Percentiles rank a stretch among this genome's conserved stretches.
Conservation (phyloP, 2,113 vertebrate species). For the Macquaria ambigua region DNA sequence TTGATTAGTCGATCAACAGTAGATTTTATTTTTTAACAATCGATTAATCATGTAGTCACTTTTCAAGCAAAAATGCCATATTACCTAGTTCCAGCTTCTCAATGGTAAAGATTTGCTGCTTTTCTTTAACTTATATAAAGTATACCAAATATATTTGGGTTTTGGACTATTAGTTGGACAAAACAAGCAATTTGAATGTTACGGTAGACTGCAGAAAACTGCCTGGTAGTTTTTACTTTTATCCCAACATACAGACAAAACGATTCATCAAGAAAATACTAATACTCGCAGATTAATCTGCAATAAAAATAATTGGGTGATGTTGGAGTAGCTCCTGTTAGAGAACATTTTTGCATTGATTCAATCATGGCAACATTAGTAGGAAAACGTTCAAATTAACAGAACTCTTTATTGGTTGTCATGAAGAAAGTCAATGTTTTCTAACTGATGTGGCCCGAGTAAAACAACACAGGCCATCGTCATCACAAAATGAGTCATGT, state of each 20-base stretch:
- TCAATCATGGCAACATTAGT: not conserved
- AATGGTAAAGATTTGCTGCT: not conserved
- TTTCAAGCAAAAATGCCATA: not conserved
- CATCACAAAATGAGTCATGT: not conserved
- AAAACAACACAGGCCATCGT: not conserved
- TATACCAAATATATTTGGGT: not conserved
- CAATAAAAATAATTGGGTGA: not conserved
- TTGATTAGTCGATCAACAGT: not conserved
- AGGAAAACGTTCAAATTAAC: not conserved
- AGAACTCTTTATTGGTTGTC: not conserved
- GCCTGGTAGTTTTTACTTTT: not conserved
- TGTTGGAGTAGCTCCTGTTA: not conserved
- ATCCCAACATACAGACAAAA: not conserved
- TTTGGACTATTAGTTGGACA: not conserved
- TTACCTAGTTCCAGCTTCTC: not conserved
- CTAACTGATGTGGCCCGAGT: not conserved
- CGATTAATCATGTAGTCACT: too few relatives aligned
- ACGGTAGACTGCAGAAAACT: not conserved
- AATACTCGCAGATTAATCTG: not conserved
- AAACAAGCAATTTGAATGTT: not conserved
- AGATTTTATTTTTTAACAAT: not conserved
- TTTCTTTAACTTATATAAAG: not conserved
- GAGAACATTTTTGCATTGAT: not conserved
- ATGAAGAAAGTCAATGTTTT: not conserved
- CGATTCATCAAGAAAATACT: not conserved